These are phyloP conservation scores for Leptosomus discolor DNA, from an alignment of 2,113 vertebrate genomes.

Conservation along the genomic window DNA sequence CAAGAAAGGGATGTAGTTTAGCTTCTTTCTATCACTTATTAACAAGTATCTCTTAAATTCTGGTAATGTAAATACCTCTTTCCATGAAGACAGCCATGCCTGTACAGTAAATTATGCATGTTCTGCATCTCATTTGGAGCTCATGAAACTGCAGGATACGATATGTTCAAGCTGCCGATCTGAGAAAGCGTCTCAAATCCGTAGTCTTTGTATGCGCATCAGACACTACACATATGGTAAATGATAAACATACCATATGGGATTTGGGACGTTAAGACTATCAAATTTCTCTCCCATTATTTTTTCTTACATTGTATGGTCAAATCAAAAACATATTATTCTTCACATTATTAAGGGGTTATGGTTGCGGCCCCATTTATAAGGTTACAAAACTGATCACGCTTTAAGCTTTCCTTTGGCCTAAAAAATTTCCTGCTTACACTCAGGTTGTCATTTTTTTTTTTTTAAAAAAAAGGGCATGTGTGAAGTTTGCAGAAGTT, in stretches of 20 bases:
- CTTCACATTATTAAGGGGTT: conserved; percentile 17
- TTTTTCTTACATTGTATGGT: conserved; percentile 33
- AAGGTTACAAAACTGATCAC: neutral
- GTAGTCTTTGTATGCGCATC: neutral
- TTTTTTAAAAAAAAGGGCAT: neutral
- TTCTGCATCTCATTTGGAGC: conserved; percentile 17
- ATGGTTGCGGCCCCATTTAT: conserved; percentile 22
- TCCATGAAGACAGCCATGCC: neutral
- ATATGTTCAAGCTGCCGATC: conserved; percentile 16
- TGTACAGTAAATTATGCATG: neutral
- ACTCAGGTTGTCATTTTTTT: conserved; percentile 1
- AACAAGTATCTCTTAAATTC: neutral
- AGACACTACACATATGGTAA: conserved; percentile 40
- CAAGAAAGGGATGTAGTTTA: neutral
- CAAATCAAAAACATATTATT: conserved; percentile 49
- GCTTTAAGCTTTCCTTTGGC: conserved; percentile 7
- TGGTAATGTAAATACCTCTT: neutral
- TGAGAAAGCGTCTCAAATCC: conserved; percentile 3
- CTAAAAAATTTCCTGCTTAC: conserved; percentile 47
- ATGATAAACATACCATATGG: conserved; percentile 41
- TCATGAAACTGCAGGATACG: neutral
- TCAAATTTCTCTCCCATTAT: conserved; percentile 15
- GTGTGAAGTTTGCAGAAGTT: neutral
- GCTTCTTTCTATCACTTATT: neutral
- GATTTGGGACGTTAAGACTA: conserved; percentile 34